phyloP scores from a whole-genome alignment of 1,140 invertebrate genomes.

The Pomacea maculata region DNA sequence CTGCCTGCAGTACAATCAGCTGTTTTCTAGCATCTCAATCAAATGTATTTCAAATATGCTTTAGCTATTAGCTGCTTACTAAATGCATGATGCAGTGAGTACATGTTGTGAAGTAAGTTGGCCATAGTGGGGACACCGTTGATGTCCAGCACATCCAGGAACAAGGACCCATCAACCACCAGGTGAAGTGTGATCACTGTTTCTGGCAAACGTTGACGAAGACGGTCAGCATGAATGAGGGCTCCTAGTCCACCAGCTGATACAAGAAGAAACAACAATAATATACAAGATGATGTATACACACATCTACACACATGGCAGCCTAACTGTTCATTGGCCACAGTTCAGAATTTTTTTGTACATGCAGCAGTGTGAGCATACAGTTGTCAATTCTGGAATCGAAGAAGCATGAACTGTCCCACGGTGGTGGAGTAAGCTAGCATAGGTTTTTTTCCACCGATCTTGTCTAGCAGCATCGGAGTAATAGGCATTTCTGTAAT shows the following conservation, averaged over 20 bases:
- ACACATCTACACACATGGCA: too few species aligned
- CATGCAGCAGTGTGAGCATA: too few species aligned
- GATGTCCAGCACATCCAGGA: constrained; percentile 39
- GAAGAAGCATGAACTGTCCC: too few species aligned
- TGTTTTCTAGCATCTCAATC: background rate
- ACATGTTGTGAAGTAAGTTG: constrained; percentile 37
- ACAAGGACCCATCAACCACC: constrained; percentile 42
- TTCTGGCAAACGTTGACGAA: constrained; percentile 35
- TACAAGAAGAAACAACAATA: constrained; percentile 9
- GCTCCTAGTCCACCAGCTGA: constrained; percentile 47
- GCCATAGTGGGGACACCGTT: constrained; percentile 34
- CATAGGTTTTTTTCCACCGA: too few species aligned
- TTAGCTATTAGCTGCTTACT: constrained; percentile 23
- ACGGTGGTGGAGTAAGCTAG: too few species aligned
- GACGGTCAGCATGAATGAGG: constrained; percentile 43
- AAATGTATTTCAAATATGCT: background rate
- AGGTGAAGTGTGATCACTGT: constrained; percentile 43
- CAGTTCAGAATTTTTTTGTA: too few species aligned
- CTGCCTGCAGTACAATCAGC: background rate
- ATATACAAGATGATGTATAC: too few species aligned
- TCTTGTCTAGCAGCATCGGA: too few species aligned
- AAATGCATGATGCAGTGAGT: constrained; percentile 41
- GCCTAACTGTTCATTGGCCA: too few species aligned
- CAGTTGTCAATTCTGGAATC: too few species aligned
- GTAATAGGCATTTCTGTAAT: too few species aligned